Percentiles rank a stretch among this genome's conserved stretches.
Conservation (phyloP, 2,797 vertebrate genomes). For the Sebastes diaconus region DNA sequence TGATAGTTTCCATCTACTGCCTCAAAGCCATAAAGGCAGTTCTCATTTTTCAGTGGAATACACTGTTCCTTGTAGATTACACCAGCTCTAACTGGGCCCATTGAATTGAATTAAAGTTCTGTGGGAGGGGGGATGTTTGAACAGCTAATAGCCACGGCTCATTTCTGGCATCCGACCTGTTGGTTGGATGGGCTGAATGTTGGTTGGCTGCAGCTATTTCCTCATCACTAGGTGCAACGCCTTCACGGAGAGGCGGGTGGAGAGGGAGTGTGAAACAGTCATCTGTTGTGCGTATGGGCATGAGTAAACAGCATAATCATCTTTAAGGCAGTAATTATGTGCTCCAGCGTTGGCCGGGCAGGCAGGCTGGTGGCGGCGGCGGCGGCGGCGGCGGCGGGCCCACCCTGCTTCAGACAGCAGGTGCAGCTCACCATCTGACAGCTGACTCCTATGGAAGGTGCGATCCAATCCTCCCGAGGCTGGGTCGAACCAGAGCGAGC, state of each 20-base stretch:
- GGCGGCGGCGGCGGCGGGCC: conserved; percentile 32
- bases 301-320: conserved; percentile 77
- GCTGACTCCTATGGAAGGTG: conserved; percentile 64
- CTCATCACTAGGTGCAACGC: conserved; percentile 55
- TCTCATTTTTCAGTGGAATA: conserved; percentile 8
- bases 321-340: conserved; percentile 68
- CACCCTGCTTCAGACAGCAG: conserved; percentile 75
- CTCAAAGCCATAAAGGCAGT: background rate
- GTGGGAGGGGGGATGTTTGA: conserved; percentile 62
- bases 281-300: conserved; percentile 69
- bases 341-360: conserved; percentile 45
- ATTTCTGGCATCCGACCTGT: conserved; percentile 59
- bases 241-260: conserved; percentile 21
- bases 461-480: conserved; percentile 60
- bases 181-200: conserved; percentile 55
- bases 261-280: conserved; percentile 53
- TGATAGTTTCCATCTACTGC: background rate
- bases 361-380: conserved; percentile 1
- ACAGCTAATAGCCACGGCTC: conserved; percentile 64
- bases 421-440: conserved; percentile 74
- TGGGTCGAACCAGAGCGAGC: conserved; percentile 16
- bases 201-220: conserved; percentile 66
- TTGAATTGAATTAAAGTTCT: conserved; percentile 53
- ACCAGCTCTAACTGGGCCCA: conserved; percentile 42
- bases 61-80: conserved; percentile 17